Conservation (phyloP, 2,888 invertebrate species). For the Papilio elwesi region DNA sequence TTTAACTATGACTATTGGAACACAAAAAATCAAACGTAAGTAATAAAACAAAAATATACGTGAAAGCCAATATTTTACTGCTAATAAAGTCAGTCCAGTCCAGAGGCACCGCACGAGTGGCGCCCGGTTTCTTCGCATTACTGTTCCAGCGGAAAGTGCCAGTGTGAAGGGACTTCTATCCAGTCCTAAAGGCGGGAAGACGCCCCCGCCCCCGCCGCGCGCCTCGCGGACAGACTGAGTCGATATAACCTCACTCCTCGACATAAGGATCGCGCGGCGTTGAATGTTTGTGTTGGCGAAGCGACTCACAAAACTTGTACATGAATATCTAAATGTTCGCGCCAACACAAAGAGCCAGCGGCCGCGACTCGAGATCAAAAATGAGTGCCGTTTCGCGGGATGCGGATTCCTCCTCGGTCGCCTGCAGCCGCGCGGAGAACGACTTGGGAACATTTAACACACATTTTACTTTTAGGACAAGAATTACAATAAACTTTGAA, state of each 20-base stretch:
- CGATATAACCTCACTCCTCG: slow-evolving; percentile 74
- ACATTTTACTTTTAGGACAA: too few species aligned
- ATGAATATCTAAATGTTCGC: slow-evolving; percentile 32
- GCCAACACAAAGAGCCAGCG: slow-evolving; percentile 50
- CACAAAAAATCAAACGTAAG: neutral
- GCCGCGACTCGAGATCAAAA: slow-evolving; percentile 75
- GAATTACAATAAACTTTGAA: neutral
- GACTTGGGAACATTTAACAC: too few species aligned
- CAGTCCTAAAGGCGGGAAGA: neutral
- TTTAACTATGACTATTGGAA: too few species aligned
- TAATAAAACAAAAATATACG: neutral
- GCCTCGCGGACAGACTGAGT: slow-evolving; percentile 69
- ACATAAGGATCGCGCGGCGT: slow-evolving; percentile 67
- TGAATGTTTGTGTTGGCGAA: slow-evolving; percentile 5
- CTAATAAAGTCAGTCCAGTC: too few species aligned
- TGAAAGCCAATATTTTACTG: too few species aligned
- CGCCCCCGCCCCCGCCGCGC: slow-evolving; percentile 50
- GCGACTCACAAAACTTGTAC: slow-evolving; percentile 36
- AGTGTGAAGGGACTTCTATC: slow-evolving; percentile 4
- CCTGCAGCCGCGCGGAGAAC: neutral
- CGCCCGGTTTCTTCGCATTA: too few species aligned
- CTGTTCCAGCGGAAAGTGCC: too few species aligned
- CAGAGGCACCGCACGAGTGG: too few species aligned
- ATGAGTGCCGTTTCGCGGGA: slow-evolving; percentile 48
- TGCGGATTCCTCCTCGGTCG: slow-evolving; percentile 40